Evolutionary conservation across 2,888 invertebrate genomes (phyloP), one percentile per base, ranked within the genome.

Genomic region (Vesta saturnalis): DNA sequence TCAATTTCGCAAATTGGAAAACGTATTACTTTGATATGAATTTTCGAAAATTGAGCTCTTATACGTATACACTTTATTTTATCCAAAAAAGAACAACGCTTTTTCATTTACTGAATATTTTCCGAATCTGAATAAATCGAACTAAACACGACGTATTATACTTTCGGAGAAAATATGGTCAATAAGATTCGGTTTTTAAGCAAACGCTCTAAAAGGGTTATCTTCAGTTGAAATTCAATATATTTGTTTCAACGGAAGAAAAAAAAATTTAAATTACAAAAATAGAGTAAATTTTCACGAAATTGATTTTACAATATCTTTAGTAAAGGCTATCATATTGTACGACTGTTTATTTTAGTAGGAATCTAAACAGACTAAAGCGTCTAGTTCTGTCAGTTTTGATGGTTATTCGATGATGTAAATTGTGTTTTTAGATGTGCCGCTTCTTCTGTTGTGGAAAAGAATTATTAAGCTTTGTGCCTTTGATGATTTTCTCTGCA

Each of bases 401-500:
- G 22, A 39, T n/a, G 39, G 23, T 22, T 19, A 14, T 47, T 71
- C 72, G 72, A 73, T 71, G 67, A 71, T 72, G 63, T 64, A 71
- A 64, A 62, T 58, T 60, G 67, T 64, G 60, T 63, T 62, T 39
- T 35, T 62, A 18, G 57, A 63, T 70, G 75, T 78, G 76, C 79
- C 80, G 80, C 80, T 79, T 67, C 64, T 67, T 68, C 64, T 66
- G 65, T 59, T 65, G 47, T 69, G 69, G 66, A 75, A 78, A 74
- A 76, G 80, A 72, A 80, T 77, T 82, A 82, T 80, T 81, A 83
- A 82, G 84, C 84, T 83, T 83, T 83, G 83, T 84, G 83, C 83
- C 83, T 84, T 84, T 84, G 84, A 84, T 83, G 83, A 84, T 84
- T 84, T 83, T 81, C 82, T 81, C 83, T 84, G 83, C 83, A 84